phyloP scores from a whole-genome alignment of 2,113 vertebrate genomes.

The Hassar affinis region DNA sequence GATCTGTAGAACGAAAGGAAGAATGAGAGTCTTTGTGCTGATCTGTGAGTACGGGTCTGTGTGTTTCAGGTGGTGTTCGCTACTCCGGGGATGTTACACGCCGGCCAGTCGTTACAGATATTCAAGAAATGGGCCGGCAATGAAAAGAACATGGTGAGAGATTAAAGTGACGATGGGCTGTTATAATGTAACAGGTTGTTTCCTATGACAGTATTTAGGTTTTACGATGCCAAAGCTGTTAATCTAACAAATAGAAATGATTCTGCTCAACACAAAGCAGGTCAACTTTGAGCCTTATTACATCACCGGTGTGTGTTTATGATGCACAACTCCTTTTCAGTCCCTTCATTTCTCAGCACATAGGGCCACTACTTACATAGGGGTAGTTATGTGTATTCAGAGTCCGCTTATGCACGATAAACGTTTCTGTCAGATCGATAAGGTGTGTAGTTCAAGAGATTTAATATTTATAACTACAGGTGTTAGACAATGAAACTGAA shows the following conservation, averaged over 20 bases:
- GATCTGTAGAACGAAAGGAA: not conserved
- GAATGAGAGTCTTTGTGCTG: not conserved
- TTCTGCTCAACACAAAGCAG: not conserved
- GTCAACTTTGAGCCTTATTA: not conserved
- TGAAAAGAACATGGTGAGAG: conserved; percentile 95
- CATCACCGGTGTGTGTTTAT: not conserved
- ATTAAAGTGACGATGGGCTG: not conserved
- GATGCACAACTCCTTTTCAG: not conserved
- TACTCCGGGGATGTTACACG: conserved; percentile 95
- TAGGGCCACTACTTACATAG: not conserved
- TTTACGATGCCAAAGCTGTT: not conserved
- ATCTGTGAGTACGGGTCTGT: not conserved
- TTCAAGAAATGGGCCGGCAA: conserved; percentile 98
- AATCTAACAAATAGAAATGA: no score
- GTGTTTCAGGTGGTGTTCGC: conserved; percentile 89
- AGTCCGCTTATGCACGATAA: not conserved
- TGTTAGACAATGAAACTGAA: no score
- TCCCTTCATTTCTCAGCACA: not conserved
- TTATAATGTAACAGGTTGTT: not conserved
- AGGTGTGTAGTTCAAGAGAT: not conserved
- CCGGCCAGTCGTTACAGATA: conserved; percentile 93
- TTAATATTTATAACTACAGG: no score
- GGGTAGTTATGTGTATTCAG: not conserved
- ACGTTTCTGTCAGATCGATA: no score
- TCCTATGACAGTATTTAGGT: not conserved